Base-by-base conservation (phyloP, 2,797 vertebrate genomes). In the Fratercula arctica region DNA sequence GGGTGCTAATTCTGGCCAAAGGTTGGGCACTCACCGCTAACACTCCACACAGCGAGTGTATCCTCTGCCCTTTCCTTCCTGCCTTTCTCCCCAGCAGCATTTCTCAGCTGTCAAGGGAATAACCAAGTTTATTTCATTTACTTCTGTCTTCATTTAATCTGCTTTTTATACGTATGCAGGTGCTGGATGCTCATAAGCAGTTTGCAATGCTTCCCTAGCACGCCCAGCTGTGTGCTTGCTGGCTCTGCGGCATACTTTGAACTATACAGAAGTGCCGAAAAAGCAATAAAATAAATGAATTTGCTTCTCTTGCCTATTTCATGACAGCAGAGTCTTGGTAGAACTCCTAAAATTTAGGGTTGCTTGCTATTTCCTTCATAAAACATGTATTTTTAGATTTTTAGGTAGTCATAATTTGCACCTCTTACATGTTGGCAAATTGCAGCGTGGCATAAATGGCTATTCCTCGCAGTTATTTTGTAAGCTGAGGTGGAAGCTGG, bases 41-140 rank as follows among this genome's bases (percentile, higher is more conserved):
- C 23, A 16, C 19, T 43, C 21, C 6, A 3, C 19, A 6, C 1
- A 37, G 15, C 3, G 29, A 56, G 3, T 13, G 0, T 1, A 39
- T 59, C 64, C 80, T 69, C 67, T 74, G 29, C 59, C 78, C 35
- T 85, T 69, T 87, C 37, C 46, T 85, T n/a, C 53, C 18, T 63
- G 23, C 21, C 35, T 46, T 83, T 66, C 39, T 72, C 63, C 50
- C 21, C 60, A 83, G 3, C 15, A 73, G 18, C 35, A 14, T 70
- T 91, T 87, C 39, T 73, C 57, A 76, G 51, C 54, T 24, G 18
- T 16, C n/a, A 35, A 66, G 41, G 56, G 60, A 78, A 81, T 46
- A 67, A n/a, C 4, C 12, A 37, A 20, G 31, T 57, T 29, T 20
- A 73, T 51, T 85, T 85, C 13, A 48, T 69, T 89, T 51, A 35